Conservation (phyloP, 1,140 invertebrate species). For the Drosophila mojavensis region DNA sequence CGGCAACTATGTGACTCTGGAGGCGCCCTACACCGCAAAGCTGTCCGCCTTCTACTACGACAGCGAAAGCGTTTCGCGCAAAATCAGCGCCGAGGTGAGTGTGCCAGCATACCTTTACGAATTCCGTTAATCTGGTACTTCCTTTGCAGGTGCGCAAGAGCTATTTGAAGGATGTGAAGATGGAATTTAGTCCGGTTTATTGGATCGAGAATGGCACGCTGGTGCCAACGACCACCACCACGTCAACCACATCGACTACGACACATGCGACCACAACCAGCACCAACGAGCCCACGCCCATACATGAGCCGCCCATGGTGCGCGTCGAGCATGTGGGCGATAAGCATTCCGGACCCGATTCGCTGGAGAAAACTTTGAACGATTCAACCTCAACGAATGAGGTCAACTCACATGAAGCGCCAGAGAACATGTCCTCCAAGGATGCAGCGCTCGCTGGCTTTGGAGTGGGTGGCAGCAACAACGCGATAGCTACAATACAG, state of each 20-base stretch:
- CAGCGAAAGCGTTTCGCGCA: slow-evolving; percentile 75
- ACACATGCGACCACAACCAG: slow-evolving; percentile 86
- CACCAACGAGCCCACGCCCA: slow-evolving; percentile 83
- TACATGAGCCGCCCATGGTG: slow-evolving; percentile 83
- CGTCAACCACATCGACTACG: slow-evolving; percentile 89
- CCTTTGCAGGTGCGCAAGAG: slow-evolving; percentile 85
- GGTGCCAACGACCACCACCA: slow-evolving; percentile 90
- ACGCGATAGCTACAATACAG: slow-evolving; percentile 15
- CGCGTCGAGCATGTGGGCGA: slow-evolving; percentile 66
- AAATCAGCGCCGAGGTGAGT: slow-evolving; percentile 73
- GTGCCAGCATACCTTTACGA: not conserved
- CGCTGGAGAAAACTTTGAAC: slow-evolving; percentile 72
- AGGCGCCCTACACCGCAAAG: slow-evolving; percentile 89
- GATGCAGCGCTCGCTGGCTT: slow-evolving; percentile 70
- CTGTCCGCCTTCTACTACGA: slow-evolving; percentile 89
- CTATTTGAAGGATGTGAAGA: slow-evolving; percentile 87
- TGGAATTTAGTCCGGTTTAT: slow-evolving; percentile 89
- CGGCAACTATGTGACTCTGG: slow-evolving; percentile 89
- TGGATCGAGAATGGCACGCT: slow-evolving; percentile 89
- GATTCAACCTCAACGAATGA: slow-evolving; percentile 70
- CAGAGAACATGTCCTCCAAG: slow-evolving; percentile 75
- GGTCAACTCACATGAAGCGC: slow-evolving; percentile 67
- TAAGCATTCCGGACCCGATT: slow-evolving; percentile 72
- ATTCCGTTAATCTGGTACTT: not conserved
- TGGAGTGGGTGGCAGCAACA: slow-evolving; percentile 29